phyloP scores from a whole-genome alignment of 1,140 invertebrate genomes.

The Coenobita brevimanus region DNA sequence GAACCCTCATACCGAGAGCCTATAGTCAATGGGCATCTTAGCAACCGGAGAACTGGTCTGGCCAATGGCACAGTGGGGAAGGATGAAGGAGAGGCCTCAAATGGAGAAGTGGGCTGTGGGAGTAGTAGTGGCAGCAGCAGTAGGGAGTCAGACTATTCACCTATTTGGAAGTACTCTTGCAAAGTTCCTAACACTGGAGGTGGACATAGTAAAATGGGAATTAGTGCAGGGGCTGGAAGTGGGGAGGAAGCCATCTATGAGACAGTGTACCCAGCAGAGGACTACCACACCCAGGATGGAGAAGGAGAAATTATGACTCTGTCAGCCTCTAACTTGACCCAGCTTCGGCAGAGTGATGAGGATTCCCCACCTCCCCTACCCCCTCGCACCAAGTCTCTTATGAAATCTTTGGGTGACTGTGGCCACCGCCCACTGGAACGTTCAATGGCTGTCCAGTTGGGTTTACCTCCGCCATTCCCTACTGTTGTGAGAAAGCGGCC shows the following conservation, averaged over 20 bases:
- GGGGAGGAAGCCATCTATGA: constrained; percentile 72
- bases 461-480: constrained; percentile 45
- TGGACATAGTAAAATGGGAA: constrained; percentile 39
- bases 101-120: constrained; percentile 37
- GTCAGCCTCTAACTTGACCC: background rate
- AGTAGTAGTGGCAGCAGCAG: constrained; percentile 20
- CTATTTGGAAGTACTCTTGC: constrained; percentile 72
- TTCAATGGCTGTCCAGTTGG: constrained; percentile 72
- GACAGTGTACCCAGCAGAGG: constrained; percentile 72
- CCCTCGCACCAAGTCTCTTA: constrained; percentile 71
- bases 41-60: constrained; percentile 25
- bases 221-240: constrained; percentile 1
- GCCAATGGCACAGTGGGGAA: background rate
- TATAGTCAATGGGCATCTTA: constrained; percentile 39
- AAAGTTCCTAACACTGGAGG: constrained; percentile 55
- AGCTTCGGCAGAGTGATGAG: constrained; percentile 41
- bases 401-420: constrained; percentile 46
- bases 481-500: constrained; percentile 51
- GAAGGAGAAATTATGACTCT: constrained; percentile 5
- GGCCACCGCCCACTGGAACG: constrained; percentile 73
- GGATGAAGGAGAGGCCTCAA: constrained; percentile 42
- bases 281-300: constrained; percentile 43
- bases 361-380: constrained; percentile 74
- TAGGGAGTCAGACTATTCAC: constrained; percentile 71
- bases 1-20: constrained; percentile 24